Conservation (phyloP, 2,888 invertebrate genomes). For the Lamellibrachia columna region DNA sequence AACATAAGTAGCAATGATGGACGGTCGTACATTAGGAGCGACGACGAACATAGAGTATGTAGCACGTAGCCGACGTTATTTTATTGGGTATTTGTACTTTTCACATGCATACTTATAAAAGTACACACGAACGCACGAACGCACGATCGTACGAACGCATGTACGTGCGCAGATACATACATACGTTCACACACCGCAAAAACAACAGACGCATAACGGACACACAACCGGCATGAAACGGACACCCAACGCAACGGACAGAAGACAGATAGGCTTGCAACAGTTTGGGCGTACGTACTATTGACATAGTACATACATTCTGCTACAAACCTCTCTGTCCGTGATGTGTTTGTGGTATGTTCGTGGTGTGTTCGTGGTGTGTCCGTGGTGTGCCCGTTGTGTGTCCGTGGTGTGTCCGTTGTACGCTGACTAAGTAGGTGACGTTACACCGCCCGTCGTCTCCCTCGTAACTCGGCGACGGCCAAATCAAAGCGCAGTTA, state of each 20-base stretch:
- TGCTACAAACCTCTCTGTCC: neutral
- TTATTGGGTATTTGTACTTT: too few species aligned
- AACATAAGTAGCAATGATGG: neutral
- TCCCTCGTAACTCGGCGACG: neutral
- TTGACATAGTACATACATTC: neutral
- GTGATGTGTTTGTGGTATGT: neutral
- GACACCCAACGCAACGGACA: neutral
- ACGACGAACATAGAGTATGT: neutral
- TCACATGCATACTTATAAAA: neutral
- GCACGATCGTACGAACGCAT: neutral
- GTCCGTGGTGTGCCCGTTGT: neutral
- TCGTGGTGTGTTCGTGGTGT: neutral
- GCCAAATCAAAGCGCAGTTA: neutral
- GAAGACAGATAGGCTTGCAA: neutral
- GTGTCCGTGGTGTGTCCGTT: neutral
- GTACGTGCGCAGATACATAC: neutral
- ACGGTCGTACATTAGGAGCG: neutral
- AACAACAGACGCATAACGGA: constrained; percentile 8
- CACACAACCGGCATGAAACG: neutral
- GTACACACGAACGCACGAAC: neutral
- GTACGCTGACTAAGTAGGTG: neutral
- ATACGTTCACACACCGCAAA: neutral
- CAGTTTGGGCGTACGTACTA: neutral
- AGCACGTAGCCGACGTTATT: too few species aligned
- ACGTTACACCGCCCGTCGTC: neutral